These are phyloP conservation scores for Heliconius nattereri DNA, from an alignment of 1,140 invertebrate genomes.

Conservation along the genomic window DNA sequence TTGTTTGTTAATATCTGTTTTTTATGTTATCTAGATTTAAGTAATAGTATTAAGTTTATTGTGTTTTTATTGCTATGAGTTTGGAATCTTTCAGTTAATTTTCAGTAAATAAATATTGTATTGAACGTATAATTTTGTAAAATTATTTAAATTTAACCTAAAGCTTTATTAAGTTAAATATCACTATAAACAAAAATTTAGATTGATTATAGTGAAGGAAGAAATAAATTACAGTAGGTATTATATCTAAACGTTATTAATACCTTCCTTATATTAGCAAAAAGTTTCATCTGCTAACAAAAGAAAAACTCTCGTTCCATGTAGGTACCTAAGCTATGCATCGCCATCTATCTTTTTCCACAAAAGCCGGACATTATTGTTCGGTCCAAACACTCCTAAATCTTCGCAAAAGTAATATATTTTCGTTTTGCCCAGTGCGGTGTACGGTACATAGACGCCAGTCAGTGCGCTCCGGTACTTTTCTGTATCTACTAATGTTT, in stretches of 20 bases:
- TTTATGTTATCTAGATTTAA: neutral
- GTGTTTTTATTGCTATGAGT: neutral
- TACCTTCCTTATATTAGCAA: slow-evolving; percentile 52
- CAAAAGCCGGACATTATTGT: slow-evolving; percentile 83
- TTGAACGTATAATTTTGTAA: neutral
- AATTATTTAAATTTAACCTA: neutral
- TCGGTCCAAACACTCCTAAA: slow-evolving; percentile 82
- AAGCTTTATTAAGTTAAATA: neutral
- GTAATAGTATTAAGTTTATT: neutral
- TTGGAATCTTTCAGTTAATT: no score
- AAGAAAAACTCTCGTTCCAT: slow-evolving; percentile 73
- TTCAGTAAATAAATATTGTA: neutral
- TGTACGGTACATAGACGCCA: slow-evolving; percentile 71
- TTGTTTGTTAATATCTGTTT: neutral
- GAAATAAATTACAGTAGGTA: neutral
- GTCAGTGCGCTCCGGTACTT: slow-evolving; percentile 67
- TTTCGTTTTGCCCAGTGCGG: slow-evolving; percentile 80
- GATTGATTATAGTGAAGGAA: neutral
- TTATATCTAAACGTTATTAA: slow-evolving; percentile 70
- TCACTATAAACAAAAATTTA: neutral
- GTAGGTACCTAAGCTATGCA: slow-evolving; percentile 69
- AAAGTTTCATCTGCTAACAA: slow-evolving; percentile 73
- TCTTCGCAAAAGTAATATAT: slow-evolving; percentile 82
- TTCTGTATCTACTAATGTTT: slow-evolving; percentile 77
- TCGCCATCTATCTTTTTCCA: slow-evolving; percentile 81